Conservation (phyloP, 23 tunicate species). For the Pegea sp. region DNA sequence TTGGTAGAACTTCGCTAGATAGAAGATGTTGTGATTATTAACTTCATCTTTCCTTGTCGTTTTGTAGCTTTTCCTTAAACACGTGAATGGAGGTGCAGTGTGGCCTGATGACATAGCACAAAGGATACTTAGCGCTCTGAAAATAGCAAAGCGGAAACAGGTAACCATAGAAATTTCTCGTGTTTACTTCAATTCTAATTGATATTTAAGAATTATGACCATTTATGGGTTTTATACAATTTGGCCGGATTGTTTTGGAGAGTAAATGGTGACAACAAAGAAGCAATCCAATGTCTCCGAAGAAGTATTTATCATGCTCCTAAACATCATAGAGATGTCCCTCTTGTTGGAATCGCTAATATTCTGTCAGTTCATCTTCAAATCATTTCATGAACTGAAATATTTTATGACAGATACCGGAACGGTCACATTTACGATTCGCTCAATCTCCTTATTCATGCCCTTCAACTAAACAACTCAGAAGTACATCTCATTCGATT, state of each 20-base stretch:
- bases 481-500: constrained; percentile 23
- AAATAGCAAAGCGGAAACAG: constrained; percentile 15
- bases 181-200: too few relatives aligned
- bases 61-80: constrained; percentile 33
- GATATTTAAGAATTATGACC: constrained; percentile 40
- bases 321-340: constrained; percentile 37
- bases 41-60: too few relatives aligned
- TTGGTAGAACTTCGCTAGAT: too few relatives aligned
- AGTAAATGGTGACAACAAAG: constrained; percentile 53
- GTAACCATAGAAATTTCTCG: constrained; percentile 1
- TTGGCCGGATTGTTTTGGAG: constrained; percentile 80
- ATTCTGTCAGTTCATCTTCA: constrained; percentile 39
- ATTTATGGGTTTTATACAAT: constrained; percentile 83
- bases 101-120: constrained; percentile 90
- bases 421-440: constrained; percentile 49
- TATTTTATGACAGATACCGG: constrained; percentile 37
- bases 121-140: constrained; percentile 29
- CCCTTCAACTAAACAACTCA: constrained; percentile 49
- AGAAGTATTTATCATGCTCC: constrained; percentile 37
- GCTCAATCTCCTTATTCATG: constrained; percentile 26
- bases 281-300: constrained; percentile 67
- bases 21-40: too few relatives aligned
- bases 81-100: constrained; percentile 59
- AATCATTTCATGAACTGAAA: neutral
- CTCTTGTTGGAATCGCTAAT: constrained; percentile 53